A percentile compares a stretch with the other conserved stretches of the same genome.
These are phyloP conservation scores for Euschistus heros DNA, from an alignment of 1,140 invertebrate genomes.

Conservation along the genomic window DNA sequence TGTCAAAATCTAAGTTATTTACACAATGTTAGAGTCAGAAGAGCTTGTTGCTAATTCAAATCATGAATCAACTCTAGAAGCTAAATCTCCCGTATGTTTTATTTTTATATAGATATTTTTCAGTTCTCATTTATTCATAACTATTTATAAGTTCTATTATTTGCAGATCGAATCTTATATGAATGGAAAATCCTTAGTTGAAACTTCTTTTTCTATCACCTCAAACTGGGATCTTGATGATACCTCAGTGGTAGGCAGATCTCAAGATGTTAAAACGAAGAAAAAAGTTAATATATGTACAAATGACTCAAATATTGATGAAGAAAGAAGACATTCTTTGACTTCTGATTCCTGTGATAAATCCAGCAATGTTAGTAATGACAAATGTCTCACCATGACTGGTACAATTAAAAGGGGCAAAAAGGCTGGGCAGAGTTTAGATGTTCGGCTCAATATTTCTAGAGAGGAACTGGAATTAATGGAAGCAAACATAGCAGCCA, in stretches of 20 bases:
- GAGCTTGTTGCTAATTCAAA: background rate
- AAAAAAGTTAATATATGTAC: conserved; percentile 50
- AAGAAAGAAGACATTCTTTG: conserved; percentile 29
- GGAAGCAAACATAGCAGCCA: conserved; percentile 48
- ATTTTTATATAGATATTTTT: background rate
- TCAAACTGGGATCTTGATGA: conserved; percentile 5
- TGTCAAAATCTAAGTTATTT: background rate
- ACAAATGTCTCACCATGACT: conserved; percentile 46
- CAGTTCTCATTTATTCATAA: no score
- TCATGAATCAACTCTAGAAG: background rate
- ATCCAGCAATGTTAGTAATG: conserved; percentile 29
- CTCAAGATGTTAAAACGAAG: conserved; percentile 28
- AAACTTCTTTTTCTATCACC: conserved; percentile 18
- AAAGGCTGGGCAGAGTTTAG: conserved; percentile 59
- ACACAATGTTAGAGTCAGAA: background rate
- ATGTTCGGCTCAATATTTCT: conserved; percentile 59
- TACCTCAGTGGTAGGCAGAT: background rate
- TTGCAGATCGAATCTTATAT: conserved; percentile 4
- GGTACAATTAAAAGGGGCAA: conserved; percentile 61
- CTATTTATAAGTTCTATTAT: background rate
- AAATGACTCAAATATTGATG: conserved; percentile 33
- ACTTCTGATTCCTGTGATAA: conserved; percentile 31
- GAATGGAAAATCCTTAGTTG: conserved; percentile 19
- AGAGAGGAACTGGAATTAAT: conserved; percentile 55
- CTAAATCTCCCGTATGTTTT: background rate